These are phyloP conservation scores for Hypsibius dujardini DNA, from an alignment of 1,140 invertebrate genomes.

Conservation along the genomic window DNA sequence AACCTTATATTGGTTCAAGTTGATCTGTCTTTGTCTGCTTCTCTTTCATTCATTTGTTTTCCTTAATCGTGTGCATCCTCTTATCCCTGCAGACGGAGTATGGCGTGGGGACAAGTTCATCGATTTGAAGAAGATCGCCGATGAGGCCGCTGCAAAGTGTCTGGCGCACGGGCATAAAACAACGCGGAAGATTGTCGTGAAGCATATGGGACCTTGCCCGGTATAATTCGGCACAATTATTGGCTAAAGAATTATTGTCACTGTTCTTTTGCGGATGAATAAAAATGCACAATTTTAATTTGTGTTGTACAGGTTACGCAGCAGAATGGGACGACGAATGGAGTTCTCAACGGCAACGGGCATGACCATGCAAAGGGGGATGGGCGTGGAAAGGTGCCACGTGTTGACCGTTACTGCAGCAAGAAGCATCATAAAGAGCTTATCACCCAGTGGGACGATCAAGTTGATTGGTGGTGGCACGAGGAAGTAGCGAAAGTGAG, in stretches of 20 bases:
- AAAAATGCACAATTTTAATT: not conserved
- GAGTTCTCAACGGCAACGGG: not conserved
- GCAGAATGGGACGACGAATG: not conserved
- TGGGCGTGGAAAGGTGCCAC: not conserved
- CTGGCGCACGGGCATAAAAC: not conserved
- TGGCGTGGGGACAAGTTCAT: conserved; percentile 76
- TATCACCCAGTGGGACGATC: conserved; percentile 47
- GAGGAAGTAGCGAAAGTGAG: conserved; percentile 45
- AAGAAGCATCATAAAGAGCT: conserved; percentile 11
- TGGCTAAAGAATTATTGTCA: not conserved
- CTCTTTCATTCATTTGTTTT: too few species aligned
- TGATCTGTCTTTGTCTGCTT: too few species aligned
- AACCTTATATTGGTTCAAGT: too few species aligned
- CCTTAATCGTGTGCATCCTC: too few species aligned
- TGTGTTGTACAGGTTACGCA: not conserved
- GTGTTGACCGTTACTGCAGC: not conserved
- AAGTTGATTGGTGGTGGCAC: conserved; percentile 76
- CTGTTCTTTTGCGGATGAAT: not conserved
- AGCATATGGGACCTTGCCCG: not conserved
- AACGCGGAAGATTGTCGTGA: not conserved
- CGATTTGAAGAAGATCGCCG: conserved; percentile 63
- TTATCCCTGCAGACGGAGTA: conserved; percentile 46
- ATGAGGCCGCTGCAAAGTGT: conserved; percentile 39
- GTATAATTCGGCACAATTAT: not conserved
- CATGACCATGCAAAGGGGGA: not conserved